A percentile compares a stretch with the other conserved stretches of the same genome.
phyloP scores from a whole-genome alignment of 1,140 invertebrate genomes.

The Drosophila yakuba region DNA sequence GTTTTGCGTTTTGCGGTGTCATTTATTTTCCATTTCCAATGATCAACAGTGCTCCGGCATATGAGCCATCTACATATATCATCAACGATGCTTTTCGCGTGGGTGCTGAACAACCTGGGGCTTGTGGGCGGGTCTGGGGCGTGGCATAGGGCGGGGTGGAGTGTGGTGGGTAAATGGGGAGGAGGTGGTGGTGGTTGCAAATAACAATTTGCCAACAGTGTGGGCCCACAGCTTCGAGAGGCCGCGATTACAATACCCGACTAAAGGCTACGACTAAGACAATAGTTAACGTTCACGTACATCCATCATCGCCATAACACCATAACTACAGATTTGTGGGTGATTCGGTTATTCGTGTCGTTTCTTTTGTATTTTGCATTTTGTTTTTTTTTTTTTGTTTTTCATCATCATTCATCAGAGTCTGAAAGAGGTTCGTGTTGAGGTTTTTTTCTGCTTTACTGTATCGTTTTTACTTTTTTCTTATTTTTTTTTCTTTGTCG shows the following conservation, averaged over 20 bases:
- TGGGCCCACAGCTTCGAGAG: neutral
- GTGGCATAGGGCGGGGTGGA: neutral
- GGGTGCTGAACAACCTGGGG: constrained; percentile 17
- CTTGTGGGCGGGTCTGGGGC: neutral
- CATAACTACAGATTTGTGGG: constrained; percentile 15
- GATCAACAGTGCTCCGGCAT: constrained; percentile 27
- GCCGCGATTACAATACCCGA: neutral
- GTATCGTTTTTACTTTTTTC: constrained; percentile 13
- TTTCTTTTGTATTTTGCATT: neutral
- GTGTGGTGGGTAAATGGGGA: neutral
- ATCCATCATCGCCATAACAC: neutral
- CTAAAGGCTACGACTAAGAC: constrained; percentile 49
- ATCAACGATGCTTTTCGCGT: constrained; percentile 2
- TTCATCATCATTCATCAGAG: neutral
- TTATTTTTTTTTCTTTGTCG: neutral
- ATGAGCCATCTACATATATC: constrained; percentile 15
- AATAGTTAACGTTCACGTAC: constrained; percentile 56
- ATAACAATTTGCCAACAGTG: constrained; percentile 41
- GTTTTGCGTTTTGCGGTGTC: constrained; percentile 1
- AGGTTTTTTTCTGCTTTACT: constrained; percentile 4
- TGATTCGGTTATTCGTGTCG: constrained; percentile 1
- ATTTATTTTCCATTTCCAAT: constrained; percentile 36
- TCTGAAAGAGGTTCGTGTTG: constrained; percentile 6
- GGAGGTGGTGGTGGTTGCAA: constrained; percentile 23
- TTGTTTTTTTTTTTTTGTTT: neutral